These are phyloP conservation scores for Bacillus rossius DNA, from an alignment of 1,140 invertebrate genomes.

Conservation along the genomic window DNA sequence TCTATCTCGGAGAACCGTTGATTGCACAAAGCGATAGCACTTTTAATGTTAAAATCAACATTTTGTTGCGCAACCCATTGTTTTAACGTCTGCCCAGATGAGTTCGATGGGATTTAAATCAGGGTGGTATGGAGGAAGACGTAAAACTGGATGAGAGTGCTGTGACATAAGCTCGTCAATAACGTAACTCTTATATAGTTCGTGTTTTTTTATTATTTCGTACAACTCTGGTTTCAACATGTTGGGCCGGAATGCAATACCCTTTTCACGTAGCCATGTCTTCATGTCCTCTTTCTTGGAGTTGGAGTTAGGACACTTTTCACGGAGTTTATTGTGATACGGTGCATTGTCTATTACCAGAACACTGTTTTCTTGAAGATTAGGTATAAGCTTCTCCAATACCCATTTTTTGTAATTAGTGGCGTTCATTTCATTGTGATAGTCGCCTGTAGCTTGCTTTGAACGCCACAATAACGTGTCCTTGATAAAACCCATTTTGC, in stretches of 20 bases:
- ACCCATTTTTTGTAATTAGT: too few species aligned
- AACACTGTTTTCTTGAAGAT: too few species aligned
- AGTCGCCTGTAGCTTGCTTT: too few species aligned
- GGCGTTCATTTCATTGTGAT: too few species aligned
- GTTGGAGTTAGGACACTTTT: too few species aligned
- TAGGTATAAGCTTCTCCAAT: too few species aligned
- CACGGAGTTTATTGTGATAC: too few species aligned
- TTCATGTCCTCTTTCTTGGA: background rate
- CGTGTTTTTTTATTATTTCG: background rate
- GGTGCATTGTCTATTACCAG: too few species aligned
- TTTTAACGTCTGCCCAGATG: slow-evolving; percentile 23
- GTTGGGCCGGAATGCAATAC: background rate
- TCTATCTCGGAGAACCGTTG: slow-evolving; percentile 1
- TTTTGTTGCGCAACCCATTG: slow-evolving; percentile 3
- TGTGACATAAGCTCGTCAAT: slow-evolving; percentile 8
- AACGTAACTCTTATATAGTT: slow-evolving; percentile 1
- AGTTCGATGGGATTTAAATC: slow-evolving; percentile 28
- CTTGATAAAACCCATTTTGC: too few species aligned
- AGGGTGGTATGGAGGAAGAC: slow-evolving; percentile 24
- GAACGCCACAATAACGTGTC: too few species aligned
- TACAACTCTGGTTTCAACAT: background rate
- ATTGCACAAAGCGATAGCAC: background rate
- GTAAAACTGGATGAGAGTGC: slow-evolving; percentile 15
- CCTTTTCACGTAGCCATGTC: background rate
- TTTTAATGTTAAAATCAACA: background rate